A percentile compares a stretch with the other conserved stretches of the same genome.
Evolutionary conservation across 2,888 invertebrate species (phyloP).

Genomic region (Stegana nigrithorax): DNA sequence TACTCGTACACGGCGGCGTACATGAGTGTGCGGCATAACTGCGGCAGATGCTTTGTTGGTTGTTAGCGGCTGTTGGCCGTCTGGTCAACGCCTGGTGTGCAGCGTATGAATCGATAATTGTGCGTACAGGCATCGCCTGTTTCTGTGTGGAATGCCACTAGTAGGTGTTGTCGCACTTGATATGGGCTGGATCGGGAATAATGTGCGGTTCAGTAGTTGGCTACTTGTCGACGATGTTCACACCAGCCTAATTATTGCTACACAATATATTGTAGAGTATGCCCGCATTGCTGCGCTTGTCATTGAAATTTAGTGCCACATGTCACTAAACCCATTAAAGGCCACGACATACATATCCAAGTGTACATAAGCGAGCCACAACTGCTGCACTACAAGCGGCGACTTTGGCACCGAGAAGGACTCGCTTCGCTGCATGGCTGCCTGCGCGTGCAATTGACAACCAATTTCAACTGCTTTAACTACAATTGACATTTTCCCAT

Average conservation of each 20-base stretch:
- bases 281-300: neutral
- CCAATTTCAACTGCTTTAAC: slow-evolving; percentile 57
- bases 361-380: neutral
- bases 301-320: slow-evolving; percentile 5
- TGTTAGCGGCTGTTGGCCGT: neutral
- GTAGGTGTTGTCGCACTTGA: no score
- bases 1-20: no score
- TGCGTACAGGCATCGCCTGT: neutral
- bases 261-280: neutral
- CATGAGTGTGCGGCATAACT: no score
- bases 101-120: slow-evolving; percentile 15
- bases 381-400: no score
- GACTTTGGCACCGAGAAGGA: no score
- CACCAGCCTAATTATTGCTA: no score
- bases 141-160: neutral
- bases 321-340: slow-evolving; percentile 13
- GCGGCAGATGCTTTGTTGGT: no score
- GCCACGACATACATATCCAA: neutral
- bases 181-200: neutral
- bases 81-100: neutral
- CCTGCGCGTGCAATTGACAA: slow-evolving; percentile 46
- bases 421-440: no score
- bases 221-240: neutral
- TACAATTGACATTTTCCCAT: slow-evolving; percentile 53
- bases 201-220: neutral